phyloP scores from a whole-genome alignment of 1,140 invertebrate species.

The Orchesella cincta region DNA sequence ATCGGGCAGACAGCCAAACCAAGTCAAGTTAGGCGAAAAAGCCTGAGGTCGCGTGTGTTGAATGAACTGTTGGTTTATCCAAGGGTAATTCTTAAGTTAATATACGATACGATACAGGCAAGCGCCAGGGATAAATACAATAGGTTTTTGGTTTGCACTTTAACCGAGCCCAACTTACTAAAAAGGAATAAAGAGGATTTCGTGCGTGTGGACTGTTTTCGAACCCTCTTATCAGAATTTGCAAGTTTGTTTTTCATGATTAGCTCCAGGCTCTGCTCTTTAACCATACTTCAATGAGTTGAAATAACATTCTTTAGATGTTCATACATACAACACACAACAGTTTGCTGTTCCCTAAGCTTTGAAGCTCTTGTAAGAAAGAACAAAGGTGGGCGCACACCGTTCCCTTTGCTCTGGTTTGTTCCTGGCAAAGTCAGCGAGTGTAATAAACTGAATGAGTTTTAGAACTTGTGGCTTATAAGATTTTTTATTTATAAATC shows the following conservation, averaged over 20 bases:
- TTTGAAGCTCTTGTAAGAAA: neutral
- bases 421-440: neutral
- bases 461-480: neutral
- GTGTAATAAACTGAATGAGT: neutral
- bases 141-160: no score
- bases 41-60: neutral
- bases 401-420: neutral
- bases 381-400: neutral
- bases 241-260: slow-evolving; percentile 48
- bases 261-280: slow-evolving; percentile 26
- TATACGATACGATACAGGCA: no score
- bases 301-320: no score
- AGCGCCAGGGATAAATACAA: no score
- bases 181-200: neutral
- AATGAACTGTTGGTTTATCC: no score
- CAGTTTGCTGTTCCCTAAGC: no score
- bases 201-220: neutral
- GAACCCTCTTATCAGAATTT: slow-evolving; percentile 38
- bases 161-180: no score
- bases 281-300: neutral
- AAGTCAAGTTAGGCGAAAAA: neutral
- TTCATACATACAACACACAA: no score
- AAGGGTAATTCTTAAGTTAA: no score
- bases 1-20: neutral
- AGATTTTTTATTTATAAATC: slow-evolving; percentile 11